Percentiles rank a stretch among this genome's conserved stretches.
Conservation (phyloP, 2,797 vertebrate species). For the Antennarius maculatus region DNA sequence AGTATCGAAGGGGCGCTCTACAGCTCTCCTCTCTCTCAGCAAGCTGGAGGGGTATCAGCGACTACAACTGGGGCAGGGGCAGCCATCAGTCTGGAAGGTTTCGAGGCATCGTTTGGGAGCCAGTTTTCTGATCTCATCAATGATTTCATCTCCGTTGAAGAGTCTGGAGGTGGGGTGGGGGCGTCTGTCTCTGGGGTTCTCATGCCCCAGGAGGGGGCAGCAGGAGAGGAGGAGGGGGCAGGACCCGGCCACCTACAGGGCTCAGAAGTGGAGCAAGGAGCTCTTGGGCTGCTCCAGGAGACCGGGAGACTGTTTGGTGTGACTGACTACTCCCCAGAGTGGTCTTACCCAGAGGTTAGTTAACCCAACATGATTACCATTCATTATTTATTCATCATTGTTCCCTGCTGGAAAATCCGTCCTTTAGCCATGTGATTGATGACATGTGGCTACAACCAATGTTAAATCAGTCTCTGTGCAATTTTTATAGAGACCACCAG, state of each 20-base stretch:
- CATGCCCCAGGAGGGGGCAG: constrained; percentile 83
- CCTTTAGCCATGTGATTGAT: constrained; percentile 58
- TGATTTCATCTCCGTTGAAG: constrained; percentile 98
- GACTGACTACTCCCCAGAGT: constrained; percentile 99
- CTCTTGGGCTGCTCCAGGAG: constrained; percentile 92
- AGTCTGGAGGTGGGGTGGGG: constrained; percentile 78
- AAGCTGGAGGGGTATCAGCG: constrained; percentile 69
- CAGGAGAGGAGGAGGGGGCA: constrained; percentile 85
- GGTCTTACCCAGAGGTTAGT: constrained; percentile 99
- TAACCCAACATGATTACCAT: constrained; percentile 52
- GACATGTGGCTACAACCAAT: constrained; percentile 31
- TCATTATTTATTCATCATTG: constrained; percentile 70
- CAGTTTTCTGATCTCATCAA: constrained; percentile 99
- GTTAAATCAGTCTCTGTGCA: constrained; percentile 51
- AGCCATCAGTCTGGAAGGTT: constrained; percentile 94
- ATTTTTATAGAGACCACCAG: constrained; percentile 52
- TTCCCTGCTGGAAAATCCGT: constrained; percentile 60
- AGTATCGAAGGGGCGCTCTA: constrained; percentile 92
- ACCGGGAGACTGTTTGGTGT: constrained; percentile 95
- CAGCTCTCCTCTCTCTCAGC: constrained; percentile 86
- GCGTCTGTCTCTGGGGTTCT: constrained; percentile 80
- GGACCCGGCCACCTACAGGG: constrained; percentile 89
- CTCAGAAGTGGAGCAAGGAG: constrained; percentile 88
- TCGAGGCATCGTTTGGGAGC: constrained; percentile 98
- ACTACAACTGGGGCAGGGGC: constrained; percentile 59